Evolutionary conservation across 1,140 invertebrate species (phyloP), one percentile per base, ranked within the genome.

Genomic region (Pseudomyrmex gracilis): DNA sequence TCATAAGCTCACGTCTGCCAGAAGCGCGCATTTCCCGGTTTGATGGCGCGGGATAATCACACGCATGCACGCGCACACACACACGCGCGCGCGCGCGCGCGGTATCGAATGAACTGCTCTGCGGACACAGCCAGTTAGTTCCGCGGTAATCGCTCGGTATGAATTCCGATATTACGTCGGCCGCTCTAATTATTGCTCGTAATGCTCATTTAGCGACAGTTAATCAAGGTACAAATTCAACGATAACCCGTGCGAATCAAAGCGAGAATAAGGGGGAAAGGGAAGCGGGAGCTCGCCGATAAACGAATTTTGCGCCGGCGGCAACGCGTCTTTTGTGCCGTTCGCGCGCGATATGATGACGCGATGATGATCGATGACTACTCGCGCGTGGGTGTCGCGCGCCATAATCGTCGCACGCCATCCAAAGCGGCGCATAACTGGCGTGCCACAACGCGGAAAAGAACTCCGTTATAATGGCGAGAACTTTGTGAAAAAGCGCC

Each of bases 61-160:
- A 84, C 60, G 17, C 34, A 34, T 55, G 17, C 34, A 34, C 24
- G 2, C 24, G 2, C 24, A 24, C 24, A 24, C 24, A 24, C 24
- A 24, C 24, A 24, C 24, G 3, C 1, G 3, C 24, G 24, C 3
- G 24, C 34, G 34, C 34, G 34, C 34, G 34, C 34, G 34, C 34
- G 17, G 71, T 53, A 47, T 22, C 68, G 67, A 83, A 88, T 88
- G 53, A 73, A 80, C 87, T 85, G 66, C 73, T 73, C 71, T 76
- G 71, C 13, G 86, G 77, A 82, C 77, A 85, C 77, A 47, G 76
- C 9, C 57, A 73, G 87, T 87, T 88, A 88, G 80, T 88, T 88
- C 71, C 68, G 78, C 51, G 86, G 58, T 88, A 58, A 55, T 71
- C 78, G 57, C 24, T 47, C 60, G 57, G 57, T 51, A 87, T 66